A percentile compares a stretch with the other conserved stretches of the same genome.
Evolutionary conservation across 2,113 vertebrate genomes (phyloP).

Genomic region (Porphyrio hochstetteri): DNA sequence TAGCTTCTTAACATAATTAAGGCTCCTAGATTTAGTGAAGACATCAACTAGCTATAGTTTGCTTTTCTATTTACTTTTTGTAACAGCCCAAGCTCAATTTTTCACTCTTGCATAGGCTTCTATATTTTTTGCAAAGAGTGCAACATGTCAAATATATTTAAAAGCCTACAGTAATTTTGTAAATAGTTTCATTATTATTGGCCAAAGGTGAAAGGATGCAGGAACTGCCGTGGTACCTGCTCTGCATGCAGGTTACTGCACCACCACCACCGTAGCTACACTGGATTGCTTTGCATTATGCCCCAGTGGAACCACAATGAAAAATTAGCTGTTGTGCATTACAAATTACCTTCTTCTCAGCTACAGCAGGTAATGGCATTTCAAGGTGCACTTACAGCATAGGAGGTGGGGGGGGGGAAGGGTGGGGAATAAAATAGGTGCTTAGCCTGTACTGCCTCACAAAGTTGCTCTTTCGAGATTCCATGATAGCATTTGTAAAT

Average conservation of each 20-base stretch:
- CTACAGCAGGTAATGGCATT: conserved; percentile 68
- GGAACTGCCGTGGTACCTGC: background rate
- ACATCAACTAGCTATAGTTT: background rate
- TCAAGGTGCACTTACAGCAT: conserved; percentile 51
- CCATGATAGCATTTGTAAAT: background rate
- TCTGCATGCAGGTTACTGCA: conserved; percentile 31
- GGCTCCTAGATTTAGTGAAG: background rate
- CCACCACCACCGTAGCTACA: background rate
- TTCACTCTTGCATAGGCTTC: background rate
- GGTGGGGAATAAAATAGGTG: background rate
- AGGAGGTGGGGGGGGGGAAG: background rate
- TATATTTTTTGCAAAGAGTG: background rate
- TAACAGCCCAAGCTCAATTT: background rate
- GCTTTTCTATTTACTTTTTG: background rate
- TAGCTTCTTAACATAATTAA: background rate
- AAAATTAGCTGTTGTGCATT: conserved; percentile 78
- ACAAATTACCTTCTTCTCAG: conserved; percentile 75
- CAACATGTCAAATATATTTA: background rate
- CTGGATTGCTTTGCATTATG: conserved; percentile 29
- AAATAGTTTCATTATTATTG: conserved; percentile 23
- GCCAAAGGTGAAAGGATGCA: conserved; percentile 11
- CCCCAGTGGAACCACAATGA: conserved; percentile 69
- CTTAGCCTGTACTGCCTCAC: background rate
- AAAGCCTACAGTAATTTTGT: background rate
- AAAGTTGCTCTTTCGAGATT: background rate